Base-by-base conservation (phyloP, 2,113 vertebrate species). In the Toxotes chatareus region DNA sequence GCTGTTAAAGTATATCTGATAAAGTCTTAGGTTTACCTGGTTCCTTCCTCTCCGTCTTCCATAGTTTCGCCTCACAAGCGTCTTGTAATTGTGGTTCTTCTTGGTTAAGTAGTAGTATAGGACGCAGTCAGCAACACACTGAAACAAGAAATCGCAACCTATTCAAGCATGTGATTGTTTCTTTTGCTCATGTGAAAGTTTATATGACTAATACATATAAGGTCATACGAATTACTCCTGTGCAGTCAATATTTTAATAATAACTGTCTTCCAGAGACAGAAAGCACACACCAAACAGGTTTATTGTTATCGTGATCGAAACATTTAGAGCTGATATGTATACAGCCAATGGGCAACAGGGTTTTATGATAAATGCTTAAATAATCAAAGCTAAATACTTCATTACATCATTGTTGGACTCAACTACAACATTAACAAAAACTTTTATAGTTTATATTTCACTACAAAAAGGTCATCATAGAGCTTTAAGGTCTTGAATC, bases 1-100 rank as follows among this genome's bases (percentile, higher is more conserved):
- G 34, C 57, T 1, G 16, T 13, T n/a, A 46, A 59, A 4, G 6
- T 1, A 42, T 23, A 40, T 64, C 13, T 36, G 4, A 65, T 3
- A 31, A 53, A 47, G 6, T 32, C 9, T 57, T 8, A 1, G 5
- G 85, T 46, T 67, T 87, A 99, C 98, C 97, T 99, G 97, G 85
- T 99, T 99, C 93, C 97, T 96, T 79, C 97, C 97, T 93, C 97
- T 95, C 57, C 97, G 96, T 93, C 96, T 97, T 32, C 97, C 97
- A 2, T 98, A 98, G 93, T 99, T 99, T 40, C 98, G 95, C 88
- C 98, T 95, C 80, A 99, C 97, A 46, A 99, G 94, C 1, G 98
- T 97, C 95, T 99, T 99, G 88, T 96, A 99, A 90, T 99, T 99
- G 91, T 99, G 97, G 94, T 99, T 99, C 95, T 99, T 99, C 96